These are phyloP conservation scores for Standfussiana lucernea DNA, from an alignment of 2,888 invertebrate species.

Conservation along the genomic window DNA sequence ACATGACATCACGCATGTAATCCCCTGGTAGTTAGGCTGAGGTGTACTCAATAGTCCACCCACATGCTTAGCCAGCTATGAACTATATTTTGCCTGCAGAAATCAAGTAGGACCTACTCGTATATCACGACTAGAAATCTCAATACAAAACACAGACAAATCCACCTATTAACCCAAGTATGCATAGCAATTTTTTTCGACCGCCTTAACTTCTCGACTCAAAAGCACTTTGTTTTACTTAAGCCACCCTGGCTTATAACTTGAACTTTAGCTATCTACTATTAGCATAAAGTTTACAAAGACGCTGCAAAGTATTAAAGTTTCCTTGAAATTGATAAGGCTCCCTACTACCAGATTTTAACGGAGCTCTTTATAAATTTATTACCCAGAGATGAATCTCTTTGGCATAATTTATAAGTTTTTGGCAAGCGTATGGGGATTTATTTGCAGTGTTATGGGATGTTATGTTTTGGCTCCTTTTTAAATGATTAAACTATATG, in stretches of 20 bases:
- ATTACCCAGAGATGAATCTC: conserved; percentile 75
- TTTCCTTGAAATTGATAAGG: conserved; percentile 86
- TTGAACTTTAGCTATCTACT: conserved; percentile 82
- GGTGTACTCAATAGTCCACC: neutral
- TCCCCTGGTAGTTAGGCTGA: neutral
- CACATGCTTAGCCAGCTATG: neutral
- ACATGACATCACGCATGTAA: neutral
- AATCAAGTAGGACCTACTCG: too few species aligned
- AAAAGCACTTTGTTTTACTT: conserved; percentile 87
- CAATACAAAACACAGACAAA: conserved; percentile 4
- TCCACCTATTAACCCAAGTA: conserved; percentile 57
- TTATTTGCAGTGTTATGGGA: conserved; percentile 43
- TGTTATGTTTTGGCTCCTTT: neutral
- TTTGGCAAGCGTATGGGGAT: conserved; percentile 54
- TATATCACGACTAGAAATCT: neutral
- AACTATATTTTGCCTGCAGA: neutral
- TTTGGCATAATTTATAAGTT: conserved; percentile 72
- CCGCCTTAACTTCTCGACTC: conserved; percentile 76
- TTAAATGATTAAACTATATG: neutral
- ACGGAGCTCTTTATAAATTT: conserved; percentile 80
- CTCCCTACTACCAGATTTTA: conserved; percentile 77
- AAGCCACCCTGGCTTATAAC: conserved; percentile 84
- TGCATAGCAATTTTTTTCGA: conserved; percentile 78
- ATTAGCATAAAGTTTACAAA: conserved; percentile 87
- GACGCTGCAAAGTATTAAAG: conserved; percentile 83